A percentile compares a stretch with the other conserved stretches of the same genome.
Conservation (phyloP, 2,113 vertebrate species). For the Oreochromis aureus region DNA sequence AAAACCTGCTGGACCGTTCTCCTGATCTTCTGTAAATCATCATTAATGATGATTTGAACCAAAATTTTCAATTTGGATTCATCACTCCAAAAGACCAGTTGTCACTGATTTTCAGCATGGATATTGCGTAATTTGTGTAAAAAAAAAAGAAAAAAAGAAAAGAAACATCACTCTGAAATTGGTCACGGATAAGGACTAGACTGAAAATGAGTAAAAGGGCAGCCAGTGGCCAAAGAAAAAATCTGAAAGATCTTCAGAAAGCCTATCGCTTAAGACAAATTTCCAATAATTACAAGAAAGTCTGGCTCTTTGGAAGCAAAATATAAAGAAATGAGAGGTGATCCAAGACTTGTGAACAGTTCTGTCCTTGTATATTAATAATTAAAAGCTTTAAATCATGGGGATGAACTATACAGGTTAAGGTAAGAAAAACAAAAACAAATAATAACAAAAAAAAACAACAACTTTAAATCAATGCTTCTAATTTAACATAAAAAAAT, state of each 20-base stretch:
- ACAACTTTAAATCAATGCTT: background rate
- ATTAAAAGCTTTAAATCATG: background rate
- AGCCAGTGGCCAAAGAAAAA: background rate
- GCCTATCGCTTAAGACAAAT: background rate
- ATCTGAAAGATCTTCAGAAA: too few relatives aligned
- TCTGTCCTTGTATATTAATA: background rate
- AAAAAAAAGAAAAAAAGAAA: background rate
- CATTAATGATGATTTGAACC: background rate
- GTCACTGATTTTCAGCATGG: background rate
- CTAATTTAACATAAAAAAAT: rapidly evolving
- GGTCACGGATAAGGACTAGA: rapidly evolving
- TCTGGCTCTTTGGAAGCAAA: background rate
- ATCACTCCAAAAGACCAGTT: background rate
- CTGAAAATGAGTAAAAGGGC: background rate
- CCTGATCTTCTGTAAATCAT: background rate
- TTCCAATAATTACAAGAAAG: background rate
- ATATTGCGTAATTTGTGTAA: background rate
- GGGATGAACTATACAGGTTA: background rate
- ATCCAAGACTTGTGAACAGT: background rate
- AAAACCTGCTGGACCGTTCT: background rate
- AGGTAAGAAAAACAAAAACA: background rate
- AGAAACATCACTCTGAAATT: background rate
- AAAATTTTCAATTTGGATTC: background rate
- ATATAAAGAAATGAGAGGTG: background rate
- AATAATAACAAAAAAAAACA: rapidly evolving